Percentiles rank a stretch among this genome's conserved stretches.
These are phyloP conservation scores for Paralichthys olivaceus DNA, from an alignment of 2,113 vertebrate genomes.

Conservation along the genomic window DNA sequence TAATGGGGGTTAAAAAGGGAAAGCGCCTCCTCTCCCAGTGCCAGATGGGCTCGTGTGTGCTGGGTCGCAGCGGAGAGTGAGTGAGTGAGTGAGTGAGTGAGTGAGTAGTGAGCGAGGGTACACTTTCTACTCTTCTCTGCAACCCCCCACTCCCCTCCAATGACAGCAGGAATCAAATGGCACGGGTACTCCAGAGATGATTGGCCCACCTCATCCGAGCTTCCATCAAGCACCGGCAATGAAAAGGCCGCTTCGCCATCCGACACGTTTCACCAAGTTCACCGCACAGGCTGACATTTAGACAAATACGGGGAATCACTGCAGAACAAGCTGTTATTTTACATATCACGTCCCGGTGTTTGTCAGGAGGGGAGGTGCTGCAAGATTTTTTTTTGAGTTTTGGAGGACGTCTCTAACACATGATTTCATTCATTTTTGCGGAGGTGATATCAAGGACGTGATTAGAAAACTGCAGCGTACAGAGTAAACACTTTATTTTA, in stretches of 20 bases:
- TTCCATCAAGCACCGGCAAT: constrained; percentile 40
- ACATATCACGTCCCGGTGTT: constrained; percentile 20
- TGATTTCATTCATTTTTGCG: constrained; percentile 6
- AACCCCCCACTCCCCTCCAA: neutral
- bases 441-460: constrained; percentile 22
- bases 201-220: constrained; percentile 39
- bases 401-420: constrained; percentile 14
- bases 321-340: constrained; percentile 51
- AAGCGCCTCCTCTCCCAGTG: constrained; percentile 41
- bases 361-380: constrained; percentile 6
- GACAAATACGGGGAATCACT: constrained; percentile 45
- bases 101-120: constrained; percentile 49
- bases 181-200: constrained; percentile 23
- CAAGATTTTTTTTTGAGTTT: constrained; percentile 8
- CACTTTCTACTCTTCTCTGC: neutral
- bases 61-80: constrained; percentile 40
- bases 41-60: constrained; percentile 62
- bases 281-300: constrained; percentile 28
- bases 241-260: constrained; percentile 22
- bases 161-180: constrained; percentile 47
- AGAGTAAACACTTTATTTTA: neutral
- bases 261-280: constrained; percentile 6
- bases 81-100: constrained; percentile 33
- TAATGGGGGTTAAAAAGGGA: constrained; percentile 75
- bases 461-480: neutral